phyloP scores from a whole-genome alignment of 2,888 invertebrate species.

The Augochlorella aurata region DNA sequence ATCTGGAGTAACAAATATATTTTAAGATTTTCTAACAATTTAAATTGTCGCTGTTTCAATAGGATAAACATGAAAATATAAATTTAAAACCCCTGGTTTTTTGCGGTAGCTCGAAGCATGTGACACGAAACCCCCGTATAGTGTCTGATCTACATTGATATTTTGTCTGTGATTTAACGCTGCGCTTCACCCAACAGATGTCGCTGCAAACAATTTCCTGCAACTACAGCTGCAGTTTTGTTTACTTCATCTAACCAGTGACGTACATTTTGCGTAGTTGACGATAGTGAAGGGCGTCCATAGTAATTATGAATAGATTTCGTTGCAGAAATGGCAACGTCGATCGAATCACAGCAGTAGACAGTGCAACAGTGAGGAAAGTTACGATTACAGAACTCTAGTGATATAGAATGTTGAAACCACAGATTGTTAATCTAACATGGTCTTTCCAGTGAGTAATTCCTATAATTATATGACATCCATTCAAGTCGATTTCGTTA shows the following conservation, averaged over 20 bases:
- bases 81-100: too few relatives aligned
- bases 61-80: too few relatives aligned
- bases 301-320: conserved; percentile 28
- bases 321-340: conserved; percentile 12
- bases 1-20: too few relatives aligned
- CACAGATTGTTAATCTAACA: conserved; percentile 27
- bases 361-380: not conserved
- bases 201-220: not conserved
- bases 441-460: conserved; percentile 49
- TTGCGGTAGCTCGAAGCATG: too few relatives aligned
- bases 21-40: too few relatives aligned
- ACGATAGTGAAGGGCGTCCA: conserved; percentile 24
- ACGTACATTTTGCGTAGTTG: conserved; percentile 46
- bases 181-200: not conserved
- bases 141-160: not conserved
- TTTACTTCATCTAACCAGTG: conserved; percentile 28
- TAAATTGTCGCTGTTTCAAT: too few relatives aligned
- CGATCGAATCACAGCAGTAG: not conserved
- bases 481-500: not conserved
- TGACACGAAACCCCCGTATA: not conserved
- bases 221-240: not conserved
- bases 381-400: not conserved
- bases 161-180: not conserved
- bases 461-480: not conserved
- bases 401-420: conserved; percentile 25